Evolutionary conservation across 2,797 vertebrate genomes (phyloP), one percentile per base, ranked within the genome.

Genomic region (Chromis chromis): DNA sequence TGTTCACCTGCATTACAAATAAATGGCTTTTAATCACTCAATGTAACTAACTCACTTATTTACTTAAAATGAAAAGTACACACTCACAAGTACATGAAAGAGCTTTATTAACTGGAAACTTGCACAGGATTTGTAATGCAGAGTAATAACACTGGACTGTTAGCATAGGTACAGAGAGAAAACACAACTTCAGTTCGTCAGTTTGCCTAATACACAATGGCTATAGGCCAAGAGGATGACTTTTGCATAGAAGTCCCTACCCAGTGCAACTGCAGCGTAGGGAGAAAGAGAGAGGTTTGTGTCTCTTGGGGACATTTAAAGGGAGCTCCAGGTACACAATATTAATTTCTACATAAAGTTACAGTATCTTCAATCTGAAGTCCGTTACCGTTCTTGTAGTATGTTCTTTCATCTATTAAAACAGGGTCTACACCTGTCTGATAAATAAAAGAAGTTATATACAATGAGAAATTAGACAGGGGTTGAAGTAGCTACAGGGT

Each of bases 31-130:
- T 36, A 10, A 12, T 11, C 2, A 12, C 31, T 36, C 33, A 2
- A 11, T 36, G 9, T 2, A 36, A 36, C 33, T 2, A 36, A 36
- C 33, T 36, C 11, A 36, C 10, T 10, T 36, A 36, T 36, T 36
- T 36, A 36, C 11, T 36, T 42, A 14, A 46, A 60, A 8, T n/a
- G 0, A 60, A 14, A 42, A 62, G 9, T 1, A 21, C 50, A 58
- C 40, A 57, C 46, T 28, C 33, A 17, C 10, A 6, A 13, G 33
- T 78, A 81, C 59, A 81, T 57, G 57, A 90, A 90, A 87, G 64
- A 84, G 52, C 63, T 92, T 92, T 92, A 91, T 90, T 93, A 85
- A 90, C 86, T 86, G 74, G 60, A 82, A 90, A 89, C 81, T 84
- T 86, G 79, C 70, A 89, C 76, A 87, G 55, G 61, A 65, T 83